phyloP scores from a whole-genome alignment of 1,140 invertebrate species.

The Drosophila lowei region DNA sequence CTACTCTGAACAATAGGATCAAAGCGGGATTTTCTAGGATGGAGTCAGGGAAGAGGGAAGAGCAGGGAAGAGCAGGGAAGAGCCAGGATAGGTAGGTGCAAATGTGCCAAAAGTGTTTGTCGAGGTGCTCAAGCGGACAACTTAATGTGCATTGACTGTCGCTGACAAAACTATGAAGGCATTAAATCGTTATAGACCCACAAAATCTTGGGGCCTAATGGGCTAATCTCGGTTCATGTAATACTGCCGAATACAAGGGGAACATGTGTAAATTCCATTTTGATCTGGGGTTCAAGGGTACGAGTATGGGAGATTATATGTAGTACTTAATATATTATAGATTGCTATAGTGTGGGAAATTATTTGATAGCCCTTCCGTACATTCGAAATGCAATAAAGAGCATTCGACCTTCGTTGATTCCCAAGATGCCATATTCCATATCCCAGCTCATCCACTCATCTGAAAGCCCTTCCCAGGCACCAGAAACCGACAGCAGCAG shows the following conservation, averaged over 20 bases:
- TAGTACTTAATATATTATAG: too few species aligned
- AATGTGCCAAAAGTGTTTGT: slow-evolving; percentile 71
- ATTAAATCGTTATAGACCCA: slow-evolving; percentile 44
- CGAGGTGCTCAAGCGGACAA: slow-evolving; percentile 70
- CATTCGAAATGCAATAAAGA: background rate
- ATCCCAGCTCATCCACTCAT: slow-evolving; percentile 13
- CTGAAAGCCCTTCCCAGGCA: slow-evolving; percentile 15
- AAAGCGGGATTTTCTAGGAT: slow-evolving; percentile 65
- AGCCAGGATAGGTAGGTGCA: slow-evolving; percentile 48
- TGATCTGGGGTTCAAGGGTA: background rate
- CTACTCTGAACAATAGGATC: slow-evolving; percentile 58
- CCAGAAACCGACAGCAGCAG: slow-evolving; percentile 19
- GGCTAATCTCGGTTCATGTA: slow-evolving; percentile 17
- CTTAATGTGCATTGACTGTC: slow-evolving; percentile 67
- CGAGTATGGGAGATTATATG: too few species aligned
- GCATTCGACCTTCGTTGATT: slow-evolving; percentile 27
- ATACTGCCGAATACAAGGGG: background rate
- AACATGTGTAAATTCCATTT: background rate
- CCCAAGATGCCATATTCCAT: background rate
- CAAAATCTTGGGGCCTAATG: slow-evolving; percentile 26
- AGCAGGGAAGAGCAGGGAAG: background rate
- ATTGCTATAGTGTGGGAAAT: background rate
- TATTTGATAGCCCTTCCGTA: background rate
- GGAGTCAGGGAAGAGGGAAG: background rate
- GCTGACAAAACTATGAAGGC: slow-evolving; percentile 39